Evolutionary conservation across 2,113 vertebrate species (phyloP).

Genomic region (human (Homo sapiens)): GRCh38 chr7:67600501-67601000

Average conservation of each 20-base stretch:
- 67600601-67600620: neutral
- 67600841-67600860: neutral
- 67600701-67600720: conserved; percentile 47
- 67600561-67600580: conserved; percentile 54
- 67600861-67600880: neutral
- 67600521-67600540: conserved; percentile 53
- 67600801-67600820: neutral
- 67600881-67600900: neutral
- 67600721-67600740: neutral
- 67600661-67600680: neutral
- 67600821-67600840: neutral
- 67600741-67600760: neutral
- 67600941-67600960: neutral
- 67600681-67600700: neutral
- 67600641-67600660: conserved; percentile 58
- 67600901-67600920: neutral
- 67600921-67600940: neutral
- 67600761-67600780: neutral
- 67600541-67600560: conserved; percentile 64
- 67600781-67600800: neutral
- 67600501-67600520: conserved; percentile 52
- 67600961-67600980: neutral
- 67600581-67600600: neutral
- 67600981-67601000: neutral
- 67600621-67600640: conserved; percentile 56